Base-by-base conservation (phyloP, 1,140 invertebrate species). In the Pectinophora gossypiella region DNA sequence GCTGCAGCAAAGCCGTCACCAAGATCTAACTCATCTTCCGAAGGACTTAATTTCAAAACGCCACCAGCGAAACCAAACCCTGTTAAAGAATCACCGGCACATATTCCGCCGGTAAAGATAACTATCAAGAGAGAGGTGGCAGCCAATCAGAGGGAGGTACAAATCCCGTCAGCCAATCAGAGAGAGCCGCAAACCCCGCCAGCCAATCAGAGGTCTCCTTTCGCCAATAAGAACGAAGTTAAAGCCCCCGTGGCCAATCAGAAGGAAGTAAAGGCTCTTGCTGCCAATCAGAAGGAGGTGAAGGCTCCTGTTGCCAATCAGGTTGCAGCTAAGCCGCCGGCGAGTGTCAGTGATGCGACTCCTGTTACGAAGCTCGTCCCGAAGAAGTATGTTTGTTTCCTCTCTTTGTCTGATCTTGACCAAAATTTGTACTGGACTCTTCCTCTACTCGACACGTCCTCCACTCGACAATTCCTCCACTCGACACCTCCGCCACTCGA, bases 311-410 rank as follows among this genome's bases (percentile, higher is more conserved):
- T n/a, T n/a, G n/a, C n/a, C n/a, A n/a, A n/a, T n/a, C n/a, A n/a
- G 27, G 9, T n/a, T 9, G 27, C 27, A 2, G 36, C 15, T 15
- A 40, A 15, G 16, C 36, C 36, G 36, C 36, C 36, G 1, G 36
- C 36, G n/a, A 40, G 36, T 9, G 16, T 15, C 1, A 15, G 6
- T 3, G 36, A 40, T 40, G 10, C 16, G n/a, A 40, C 51, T 19
- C 42, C 46, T 15, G 20, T 19, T 9, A 52, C 40, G 21, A 50
- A 61, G 36, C 9, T 57, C 10, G 55, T 46, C 5, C 65, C 65
- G 21, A 62, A 64, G 32, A 59, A 51, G 65, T 68, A 35, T 54
- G 61, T 59, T 13, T 21, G 3, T 48, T 51, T 23, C 10, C 10
- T 23, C 10, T 10, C 22, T 23, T 23, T 5, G 27, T 7, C 6